These are phyloP conservation scores for Euzetes globulus DNA, from an alignment of 2,888 invertebrate species.

Conservation along the genomic window DNA sequence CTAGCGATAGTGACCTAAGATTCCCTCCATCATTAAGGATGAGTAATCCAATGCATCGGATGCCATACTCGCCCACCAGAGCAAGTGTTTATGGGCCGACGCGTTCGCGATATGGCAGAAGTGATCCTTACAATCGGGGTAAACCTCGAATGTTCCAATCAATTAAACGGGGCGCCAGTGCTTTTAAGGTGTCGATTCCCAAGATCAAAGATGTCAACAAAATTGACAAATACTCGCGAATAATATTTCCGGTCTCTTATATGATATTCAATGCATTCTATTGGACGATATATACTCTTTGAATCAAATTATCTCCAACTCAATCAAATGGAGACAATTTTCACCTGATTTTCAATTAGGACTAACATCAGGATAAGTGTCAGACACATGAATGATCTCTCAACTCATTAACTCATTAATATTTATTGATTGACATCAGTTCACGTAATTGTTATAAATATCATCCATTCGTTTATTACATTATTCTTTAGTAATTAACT, in stretches of 20 bases:
- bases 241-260: slow-evolving; percentile 92
- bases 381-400: too few relatives aligned
- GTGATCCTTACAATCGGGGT: slow-evolving; percentile 40
- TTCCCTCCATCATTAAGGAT: slow-evolving; percentile 70
- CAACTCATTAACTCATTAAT: too few relatives aligned
- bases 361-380: too few relatives aligned
- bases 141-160: slow-evolving; percentile 61
- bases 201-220: slow-evolving; percentile 94
- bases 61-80: slow-evolving; percentile 34
- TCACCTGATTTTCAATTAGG: too few relatives aligned
- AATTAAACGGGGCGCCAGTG: slow-evolving; percentile 72
- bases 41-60: slow-evolving; percentile 38
- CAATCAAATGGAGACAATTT: background rate
- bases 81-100: slow-evolving; percentile 33
- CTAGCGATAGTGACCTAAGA: slow-evolving; percentile 48
- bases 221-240: slow-evolving; percentile 92
- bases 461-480: too few relatives aligned
- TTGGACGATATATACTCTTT: slow-evolving; percentile 72
- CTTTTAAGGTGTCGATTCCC: slow-evolving; percentile 71
- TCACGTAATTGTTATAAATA: too few relatives aligned
- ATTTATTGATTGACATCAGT: too few relatives aligned
- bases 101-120: slow-evolving; percentile 38
- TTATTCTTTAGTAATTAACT: too few relatives aligned
- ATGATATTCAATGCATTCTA: slow-evolving; percentile 89
- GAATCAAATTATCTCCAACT: background rate